phyloP scores from a whole-genome alignment of 35 echinoderm and acorn worm genomes.

The Apostichopus californicus region DNA sequence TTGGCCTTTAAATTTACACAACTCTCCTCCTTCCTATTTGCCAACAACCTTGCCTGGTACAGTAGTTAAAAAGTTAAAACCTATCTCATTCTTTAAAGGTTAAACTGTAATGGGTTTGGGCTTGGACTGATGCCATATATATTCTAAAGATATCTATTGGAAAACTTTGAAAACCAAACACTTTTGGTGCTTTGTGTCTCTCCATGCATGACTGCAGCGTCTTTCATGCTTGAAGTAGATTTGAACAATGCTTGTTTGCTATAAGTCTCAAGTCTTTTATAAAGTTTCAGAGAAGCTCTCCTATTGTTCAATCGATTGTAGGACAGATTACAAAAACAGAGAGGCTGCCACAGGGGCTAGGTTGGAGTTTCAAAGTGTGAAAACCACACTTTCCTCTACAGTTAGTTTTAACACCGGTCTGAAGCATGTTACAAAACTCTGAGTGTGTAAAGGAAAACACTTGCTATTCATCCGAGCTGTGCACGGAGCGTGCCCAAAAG shows the following conservation, averaged over 20 bases:
- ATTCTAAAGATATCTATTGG: no score
- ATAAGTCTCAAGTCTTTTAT: background rate
- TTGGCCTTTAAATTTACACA: no score
- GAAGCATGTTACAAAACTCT: conserved; percentile 9
- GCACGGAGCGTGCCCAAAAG: conserved; percentile 24
- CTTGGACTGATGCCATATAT: background rate
- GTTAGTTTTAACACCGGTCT: background rate
- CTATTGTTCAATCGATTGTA: background rate
- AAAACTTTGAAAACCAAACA: background rate
- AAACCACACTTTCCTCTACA: background rate
- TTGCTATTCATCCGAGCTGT: background rate
- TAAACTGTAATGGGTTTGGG: background rate
- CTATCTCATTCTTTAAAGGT: background rate
- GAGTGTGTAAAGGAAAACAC: background rate
- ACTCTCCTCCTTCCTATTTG: no score
- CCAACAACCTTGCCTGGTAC: no score
- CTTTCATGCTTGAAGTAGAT: background rate
- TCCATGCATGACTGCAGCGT: background rate
- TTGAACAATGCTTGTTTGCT: conserved; percentile 14
- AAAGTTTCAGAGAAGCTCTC: background rate
- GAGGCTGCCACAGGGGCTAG: background rate
- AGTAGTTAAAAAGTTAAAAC: no score
- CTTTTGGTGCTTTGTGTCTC: background rate
- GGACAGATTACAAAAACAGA: background rate
- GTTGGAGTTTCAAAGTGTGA: background rate